Evolutionary conservation across 2,113 vertebrate genomes (phyloP).

Genomic region (Phainopepla nitens): DNA sequence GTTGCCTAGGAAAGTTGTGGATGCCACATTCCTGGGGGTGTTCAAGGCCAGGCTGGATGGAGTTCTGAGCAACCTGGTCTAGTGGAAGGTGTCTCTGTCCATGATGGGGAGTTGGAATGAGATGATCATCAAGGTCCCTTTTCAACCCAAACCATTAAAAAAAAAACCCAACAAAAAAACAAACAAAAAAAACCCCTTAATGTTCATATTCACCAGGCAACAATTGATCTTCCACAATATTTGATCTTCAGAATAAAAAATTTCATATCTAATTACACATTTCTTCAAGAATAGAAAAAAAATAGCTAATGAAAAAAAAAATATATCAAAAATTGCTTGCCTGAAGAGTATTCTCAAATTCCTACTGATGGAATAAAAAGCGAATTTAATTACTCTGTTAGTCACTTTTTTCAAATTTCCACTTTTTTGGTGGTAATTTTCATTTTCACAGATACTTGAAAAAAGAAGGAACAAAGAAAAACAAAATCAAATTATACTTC

Average conservation of each 20-base stretch:
- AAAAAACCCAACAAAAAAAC: not conserved
- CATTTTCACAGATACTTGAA: not conserved
- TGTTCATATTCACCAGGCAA: not conserved
- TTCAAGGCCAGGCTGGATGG: not conserved
- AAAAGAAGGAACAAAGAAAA: not conserved
- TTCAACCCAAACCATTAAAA: not conserved
- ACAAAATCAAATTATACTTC: not conserved
- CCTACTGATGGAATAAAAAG: not conserved
- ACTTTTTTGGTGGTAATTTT: not conserved
- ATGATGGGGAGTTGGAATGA: accelerated
- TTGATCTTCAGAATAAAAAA: not conserved
- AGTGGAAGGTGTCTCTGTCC: not conserved
- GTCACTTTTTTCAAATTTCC: not conserved
- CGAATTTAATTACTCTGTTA: not conserved
- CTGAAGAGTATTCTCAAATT: not conserved
- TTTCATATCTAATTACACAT: not conserved
- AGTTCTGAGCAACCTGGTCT: not conserved
- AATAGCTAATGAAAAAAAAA: not conserved
- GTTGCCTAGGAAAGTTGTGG: not conserved
- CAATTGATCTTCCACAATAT: not conserved
- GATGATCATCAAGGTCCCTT: not conserved
- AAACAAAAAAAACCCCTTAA: not conserved
- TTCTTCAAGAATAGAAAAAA: not conserved
- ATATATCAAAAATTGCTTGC: not conserved
- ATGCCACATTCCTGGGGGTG: not conserved